Conservation (phyloP, 2,888 invertebrate genomes). For the Corythucha ciliata region DNA sequence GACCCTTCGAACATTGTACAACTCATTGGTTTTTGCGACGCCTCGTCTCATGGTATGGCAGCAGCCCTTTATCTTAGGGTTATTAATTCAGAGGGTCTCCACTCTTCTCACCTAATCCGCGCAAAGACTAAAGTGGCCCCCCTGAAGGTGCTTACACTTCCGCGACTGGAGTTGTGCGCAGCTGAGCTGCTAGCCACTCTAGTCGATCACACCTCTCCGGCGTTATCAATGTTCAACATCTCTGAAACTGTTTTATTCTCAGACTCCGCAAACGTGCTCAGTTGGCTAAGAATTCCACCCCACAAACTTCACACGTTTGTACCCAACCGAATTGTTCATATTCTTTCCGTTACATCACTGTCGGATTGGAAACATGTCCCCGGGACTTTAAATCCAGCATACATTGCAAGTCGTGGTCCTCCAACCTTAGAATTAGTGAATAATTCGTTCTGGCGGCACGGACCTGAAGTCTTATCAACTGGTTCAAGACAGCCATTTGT, state of each 20-base stretch:
- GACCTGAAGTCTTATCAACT: too few species aligned
- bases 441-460: too few species aligned
- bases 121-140: slow-evolving; percentile 32
- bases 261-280: slow-evolving; percentile 33
- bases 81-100: slow-evolving; percentile 8
- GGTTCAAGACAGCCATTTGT: too few species aligned
- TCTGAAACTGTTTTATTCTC: slow-evolving; percentile 17
- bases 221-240: background rate
- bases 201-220: background rate
- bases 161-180: slow-evolving; percentile 11
- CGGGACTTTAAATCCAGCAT: too few species aligned
- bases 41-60: slow-evolving; percentile 16
- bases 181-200: slow-evolving; percentile 5
- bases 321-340: slow-evolving; percentile 37
- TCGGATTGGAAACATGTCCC: too few species aligned
- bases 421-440: too few species aligned
- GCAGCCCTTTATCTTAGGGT: slow-evolving; percentile 17
- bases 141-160: slow-evolving; percentile 24
- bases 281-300: slow-evolving; percentile 33
- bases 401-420: too few species aligned
- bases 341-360: too few species aligned
- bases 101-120: slow-evolving; percentile 4
- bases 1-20: background rate
- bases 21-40: slow-evolving; percentile 21
- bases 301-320: slow-evolving; percentile 31